Evolutionary conservation across 2,888 invertebrate species (phyloP), one percentile per base, ranked within the genome.

Genomic region (Panopea generosa): DNA sequence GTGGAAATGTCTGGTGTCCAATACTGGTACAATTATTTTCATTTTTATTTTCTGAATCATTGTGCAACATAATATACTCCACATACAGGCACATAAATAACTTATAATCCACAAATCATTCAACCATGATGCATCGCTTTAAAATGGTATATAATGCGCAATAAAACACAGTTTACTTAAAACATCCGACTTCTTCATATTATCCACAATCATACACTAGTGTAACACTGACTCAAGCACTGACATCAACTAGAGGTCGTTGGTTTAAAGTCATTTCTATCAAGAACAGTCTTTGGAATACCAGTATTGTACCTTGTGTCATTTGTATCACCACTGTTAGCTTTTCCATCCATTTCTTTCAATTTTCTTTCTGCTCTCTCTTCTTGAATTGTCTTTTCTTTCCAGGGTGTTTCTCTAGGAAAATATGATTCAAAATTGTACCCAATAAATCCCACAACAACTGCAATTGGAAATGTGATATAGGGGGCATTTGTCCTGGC

Each of bases 381-480:
- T 78, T 96, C 96, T 91, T 95, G 95, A 11, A 96, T 94, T 16
- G 96, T 95, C 88, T 90, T 88, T 18, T 76, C 72, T 75, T 92
- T 92, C 76, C 88, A 92, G 1, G 93, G 93, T 22, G 93, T 93
- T 59, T 91, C 90, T 67, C 92, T 89, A 18, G 86, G 83, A 47
- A 92, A 89, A 2, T 93, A 61, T 24, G 87, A 75, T 59, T 91
- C 90, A 93, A 98, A 98, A 77, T 97, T 96, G 91, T 98, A 98
- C 27, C 98, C 98, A 86, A 98, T 93, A 65, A 96, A 94, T 3
- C 98, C 98, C 27, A 98, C 94, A 0, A 97, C 93, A 0, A 95
- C 96, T 0, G 97, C 97, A 78, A 97, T 94, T 33, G 77, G 77
- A 22, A 77, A 50, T 16, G 59, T 62, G 14, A 97, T 93, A 82